phyloP scores from a whole-genome alignment of 2,113 vertebrate species.

The Atractosteus spatula region DNA sequence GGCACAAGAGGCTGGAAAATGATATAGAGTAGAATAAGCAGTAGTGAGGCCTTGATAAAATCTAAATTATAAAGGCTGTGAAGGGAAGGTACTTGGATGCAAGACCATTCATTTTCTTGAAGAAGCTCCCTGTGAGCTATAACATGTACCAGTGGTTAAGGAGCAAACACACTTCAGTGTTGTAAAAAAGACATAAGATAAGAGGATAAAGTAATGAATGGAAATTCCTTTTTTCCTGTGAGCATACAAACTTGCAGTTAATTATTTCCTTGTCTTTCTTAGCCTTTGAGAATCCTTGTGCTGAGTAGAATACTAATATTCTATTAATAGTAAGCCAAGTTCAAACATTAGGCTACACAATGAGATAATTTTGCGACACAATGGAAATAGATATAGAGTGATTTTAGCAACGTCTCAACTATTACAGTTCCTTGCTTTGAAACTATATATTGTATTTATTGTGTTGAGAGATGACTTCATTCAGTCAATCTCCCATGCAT shows the following conservation, averaged over 20 bases:
- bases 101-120: constrained; percentile 4
- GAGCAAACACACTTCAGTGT: background rate
- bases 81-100: no score
- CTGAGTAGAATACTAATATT: no score
- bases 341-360: background rate
- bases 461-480: no score
- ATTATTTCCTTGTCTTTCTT: background rate
- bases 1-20: background rate
- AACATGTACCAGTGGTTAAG: background rate
- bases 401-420: no score
- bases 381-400: constrained; percentile 5
- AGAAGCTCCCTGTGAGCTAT: background rate
- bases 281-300: background rate
- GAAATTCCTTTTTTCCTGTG: background rate
- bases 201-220: background rate
- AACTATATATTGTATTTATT: no score
- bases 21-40: background rate
- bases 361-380: constrained; percentile 19
- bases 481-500: no score
- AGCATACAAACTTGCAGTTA: background rate
- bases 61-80: constrained; percentile 22
- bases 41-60: constrained; percentile 14
- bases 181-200: background rate
- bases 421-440: no score
- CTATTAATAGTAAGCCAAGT: no score